Evolutionary conservation across 1,140 invertebrate species (phyloP), one percentile per base, ranked within the genome.

Genomic region (Achatina immaculata): DNA sequence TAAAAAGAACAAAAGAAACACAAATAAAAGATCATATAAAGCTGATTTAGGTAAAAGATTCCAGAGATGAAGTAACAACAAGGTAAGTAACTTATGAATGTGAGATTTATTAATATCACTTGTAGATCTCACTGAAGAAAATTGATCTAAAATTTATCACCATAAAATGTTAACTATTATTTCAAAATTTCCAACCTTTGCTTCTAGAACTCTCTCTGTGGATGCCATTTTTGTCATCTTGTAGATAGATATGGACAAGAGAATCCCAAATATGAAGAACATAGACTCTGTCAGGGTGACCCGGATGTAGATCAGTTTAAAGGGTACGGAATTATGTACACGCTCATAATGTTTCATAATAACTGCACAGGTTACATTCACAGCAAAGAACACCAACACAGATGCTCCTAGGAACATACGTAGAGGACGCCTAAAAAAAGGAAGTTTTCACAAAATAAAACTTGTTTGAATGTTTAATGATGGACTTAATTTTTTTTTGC

Each of bases 261-360:
- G 55, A 82, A 88, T 85, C 43, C 86, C 88, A 72, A 86, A 82
- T 16, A 90, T 83, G 24, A 91, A 81, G 80, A 91, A 91, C 14
- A 92, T 83, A 4, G 87, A 82, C 51, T 90, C 91, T 82, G 89
- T 91, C 48, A 92, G 86, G 28, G 85, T 81, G 3, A 92, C 89
- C 28, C 91, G 84, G 7, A 87, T 80, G 45, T 88, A 83, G 11
- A 88, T 71, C 58, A 88, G 69, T 40, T 87, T 78, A 48, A 85
- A 66, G 0, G 84, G 81, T 14, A 86, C 78, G 31, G 85, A 86
- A 45, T 80, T 36, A 31, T 81, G 76, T 38, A 83, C 42, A 16
- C 51, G 36, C 76, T 89, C 80, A 69, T 87, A 62, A 7, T 36
- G 40, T 69, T 85, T 84, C 9, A 86, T 83, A 14, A 88, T 55